Evolutionary conservation across 2,113 vertebrate species (phyloP).

Genomic region (Indicator maculatus): DNA sequence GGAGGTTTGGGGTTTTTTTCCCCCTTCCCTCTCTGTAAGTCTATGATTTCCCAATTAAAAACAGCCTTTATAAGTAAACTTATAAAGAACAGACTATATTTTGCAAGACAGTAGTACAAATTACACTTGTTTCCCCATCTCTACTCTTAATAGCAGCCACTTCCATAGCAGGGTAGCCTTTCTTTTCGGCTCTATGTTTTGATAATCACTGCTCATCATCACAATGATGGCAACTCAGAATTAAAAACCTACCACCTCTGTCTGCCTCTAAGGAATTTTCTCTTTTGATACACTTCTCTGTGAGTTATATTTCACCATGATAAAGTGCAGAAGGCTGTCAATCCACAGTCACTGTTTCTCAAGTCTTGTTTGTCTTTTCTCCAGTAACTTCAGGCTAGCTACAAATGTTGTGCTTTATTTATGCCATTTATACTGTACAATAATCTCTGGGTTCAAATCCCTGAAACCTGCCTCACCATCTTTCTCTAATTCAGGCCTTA

Average conservation of each 20-base stretch:
- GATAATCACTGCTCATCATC: background rate
- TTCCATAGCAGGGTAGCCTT: background rate
- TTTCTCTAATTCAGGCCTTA: background rate
- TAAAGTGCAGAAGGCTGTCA: background rate
- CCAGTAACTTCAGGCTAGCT: background rate
- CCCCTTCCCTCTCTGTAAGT: background rate
- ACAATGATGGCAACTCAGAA: background rate
- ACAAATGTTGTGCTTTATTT: background rate
- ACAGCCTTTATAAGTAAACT: background rate
- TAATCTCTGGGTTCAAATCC: background rate
- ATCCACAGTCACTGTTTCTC: background rate
- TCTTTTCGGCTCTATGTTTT: background rate
- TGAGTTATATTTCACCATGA: background rate
- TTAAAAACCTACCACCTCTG: background rate
- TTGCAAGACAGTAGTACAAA: background rate
- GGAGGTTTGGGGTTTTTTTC: background rate
- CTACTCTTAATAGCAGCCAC: background rate
- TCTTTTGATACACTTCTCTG: background rate
- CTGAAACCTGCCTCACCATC: background rate
- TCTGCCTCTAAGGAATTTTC: background rate
- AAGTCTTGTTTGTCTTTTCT: background rate
- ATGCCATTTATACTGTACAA: background rate
- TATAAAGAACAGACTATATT: background rate
- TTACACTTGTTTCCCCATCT: background rate
- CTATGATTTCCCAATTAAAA: background rate